Conservation (phyloP, 2,113 vertebrate genomes). For the Rattus rattus region DNA sequence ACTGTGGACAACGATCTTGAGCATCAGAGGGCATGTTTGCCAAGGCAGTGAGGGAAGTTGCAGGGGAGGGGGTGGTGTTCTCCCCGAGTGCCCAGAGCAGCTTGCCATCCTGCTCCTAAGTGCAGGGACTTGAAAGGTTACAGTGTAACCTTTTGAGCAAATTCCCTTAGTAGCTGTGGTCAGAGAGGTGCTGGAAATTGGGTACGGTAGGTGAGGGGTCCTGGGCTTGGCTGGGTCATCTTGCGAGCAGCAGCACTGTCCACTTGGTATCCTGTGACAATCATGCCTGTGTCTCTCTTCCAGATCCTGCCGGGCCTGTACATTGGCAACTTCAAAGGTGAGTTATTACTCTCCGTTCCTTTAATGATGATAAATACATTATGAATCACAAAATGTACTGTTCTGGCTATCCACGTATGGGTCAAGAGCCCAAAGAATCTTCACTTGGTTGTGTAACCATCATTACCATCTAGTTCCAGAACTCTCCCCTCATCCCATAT, state of each 20-base stretch:
- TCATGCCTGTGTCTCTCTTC: slow-evolving; percentile 83
- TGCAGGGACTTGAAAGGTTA: neutral
- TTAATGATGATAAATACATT: neutral
- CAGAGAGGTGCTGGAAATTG: neutral
- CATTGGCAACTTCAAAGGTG: slow-evolving; percentile 98
- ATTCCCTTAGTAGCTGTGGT: neutral
- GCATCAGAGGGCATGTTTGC: neutral
- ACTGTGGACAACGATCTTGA: neutral
- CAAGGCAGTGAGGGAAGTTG: neutral
- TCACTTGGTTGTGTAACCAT: neutral
- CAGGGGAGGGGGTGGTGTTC: neutral
- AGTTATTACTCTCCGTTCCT: slow-evolving; percentile 22
- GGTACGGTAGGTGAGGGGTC: neutral
- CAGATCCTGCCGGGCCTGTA: slow-evolving; percentile 96
- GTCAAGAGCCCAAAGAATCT: neutral
- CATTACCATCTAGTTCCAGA: neutral
- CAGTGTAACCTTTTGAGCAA: neutral
- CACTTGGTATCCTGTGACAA: slow-evolving; percentile 62
- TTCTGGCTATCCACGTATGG: rapidly evolving
- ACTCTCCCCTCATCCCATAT: neutral
- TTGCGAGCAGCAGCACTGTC: slow-evolving; percentile 64
- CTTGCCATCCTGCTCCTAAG: neutral
- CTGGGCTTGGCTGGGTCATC: neutral
- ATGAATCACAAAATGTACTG: neutral
- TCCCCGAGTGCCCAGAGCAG: neutral